phyloP scores from a whole-genome alignment of 1,140 invertebrate species.

The Drosophila setifemur region DNA sequence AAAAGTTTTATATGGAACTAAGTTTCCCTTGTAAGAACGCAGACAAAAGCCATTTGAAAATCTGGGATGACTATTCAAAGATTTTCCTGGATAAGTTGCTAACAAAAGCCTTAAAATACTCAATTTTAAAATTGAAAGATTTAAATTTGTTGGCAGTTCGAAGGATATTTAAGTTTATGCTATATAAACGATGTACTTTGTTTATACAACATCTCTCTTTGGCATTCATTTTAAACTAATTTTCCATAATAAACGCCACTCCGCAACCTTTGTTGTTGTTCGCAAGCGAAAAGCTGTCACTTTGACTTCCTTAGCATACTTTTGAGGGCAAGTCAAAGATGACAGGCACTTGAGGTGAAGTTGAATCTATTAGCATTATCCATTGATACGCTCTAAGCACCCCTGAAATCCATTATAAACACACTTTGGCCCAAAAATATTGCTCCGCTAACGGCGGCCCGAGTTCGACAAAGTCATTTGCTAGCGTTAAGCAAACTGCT shows the following conservation, averaged over 20 bases:
- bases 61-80: not conserved
- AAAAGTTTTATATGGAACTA: not conserved
- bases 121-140: too few species aligned
- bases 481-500: conserved; percentile 22
- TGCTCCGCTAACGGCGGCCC: conserved; percentile 11
- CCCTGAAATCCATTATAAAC: conserved; percentile 29
- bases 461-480: conserved; percentile 49
- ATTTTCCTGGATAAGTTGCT: not conserved
- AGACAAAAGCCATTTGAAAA: conserved; percentile 7
- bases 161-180: too few species aligned
- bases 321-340: conserved; percentile 16
- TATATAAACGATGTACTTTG: too few species aligned
- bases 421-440: conserved; percentile 32
- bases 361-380: conserved; percentile 34
- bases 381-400: conserved; percentile 35
- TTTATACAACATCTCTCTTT: too few species aligned
- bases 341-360: conserved; percentile 7
- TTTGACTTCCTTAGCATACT: not conserved
- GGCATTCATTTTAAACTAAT: too few species aligned
- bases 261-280: not conserved
- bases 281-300: not conserved
- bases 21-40: conserved; percentile 1
- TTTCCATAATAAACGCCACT: not conserved
- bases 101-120: too few species aligned
- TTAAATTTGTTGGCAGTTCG: too few species aligned